These are phyloP conservation scores for Pollenia amentaria DNA, from an alignment of 2,888 invertebrate species.

Conservation along the genomic window DNA sequence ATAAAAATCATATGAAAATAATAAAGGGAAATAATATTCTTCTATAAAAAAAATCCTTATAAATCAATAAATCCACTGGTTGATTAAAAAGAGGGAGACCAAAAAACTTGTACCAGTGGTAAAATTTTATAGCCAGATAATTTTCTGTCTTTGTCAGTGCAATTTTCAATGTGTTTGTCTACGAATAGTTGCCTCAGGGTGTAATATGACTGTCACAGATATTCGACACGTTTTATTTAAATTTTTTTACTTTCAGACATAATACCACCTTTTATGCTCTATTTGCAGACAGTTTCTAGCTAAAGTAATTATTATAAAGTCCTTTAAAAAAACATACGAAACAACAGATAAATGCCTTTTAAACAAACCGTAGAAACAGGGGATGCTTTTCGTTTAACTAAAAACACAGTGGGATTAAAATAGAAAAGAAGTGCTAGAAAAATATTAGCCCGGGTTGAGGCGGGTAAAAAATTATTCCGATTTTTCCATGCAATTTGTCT, in stretches of 20 bases:
- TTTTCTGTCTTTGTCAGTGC: conserved; percentile 21
- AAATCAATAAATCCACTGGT: conserved; percentile 49
- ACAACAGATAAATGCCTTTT: background rate
- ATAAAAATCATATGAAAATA: conserved; percentile 30
- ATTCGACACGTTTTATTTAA: conserved; percentile 65
- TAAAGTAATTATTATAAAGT: conserved; percentile 68
- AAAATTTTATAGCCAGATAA: conserved; percentile 17
- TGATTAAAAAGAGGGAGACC: conserved; percentile 17
- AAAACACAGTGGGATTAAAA: background rate
- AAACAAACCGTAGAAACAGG: background rate
- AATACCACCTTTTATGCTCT: conserved; percentile 15
- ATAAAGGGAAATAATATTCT: conserved; percentile 42
- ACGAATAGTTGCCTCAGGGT: conserved; percentile 49
- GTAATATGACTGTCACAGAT: conserved; percentile 67
- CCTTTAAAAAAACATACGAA: conserved; percentile 19
- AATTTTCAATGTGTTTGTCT: background rate
- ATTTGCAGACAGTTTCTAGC: conserved; percentile 36
- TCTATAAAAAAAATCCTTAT: background rate
- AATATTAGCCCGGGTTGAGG: background rate
- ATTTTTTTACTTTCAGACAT: background rate
- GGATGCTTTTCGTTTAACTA: conserved; percentile 18
- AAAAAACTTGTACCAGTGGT: background rate
- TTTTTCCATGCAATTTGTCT: too few species aligned
- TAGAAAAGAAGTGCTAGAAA: background rate
- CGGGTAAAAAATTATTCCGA: too few species aligned